These are phyloP conservation scores for Netelia melanura DNA, from an alignment of 2,888 invertebrate species.

Conservation along the genomic window DNA sequence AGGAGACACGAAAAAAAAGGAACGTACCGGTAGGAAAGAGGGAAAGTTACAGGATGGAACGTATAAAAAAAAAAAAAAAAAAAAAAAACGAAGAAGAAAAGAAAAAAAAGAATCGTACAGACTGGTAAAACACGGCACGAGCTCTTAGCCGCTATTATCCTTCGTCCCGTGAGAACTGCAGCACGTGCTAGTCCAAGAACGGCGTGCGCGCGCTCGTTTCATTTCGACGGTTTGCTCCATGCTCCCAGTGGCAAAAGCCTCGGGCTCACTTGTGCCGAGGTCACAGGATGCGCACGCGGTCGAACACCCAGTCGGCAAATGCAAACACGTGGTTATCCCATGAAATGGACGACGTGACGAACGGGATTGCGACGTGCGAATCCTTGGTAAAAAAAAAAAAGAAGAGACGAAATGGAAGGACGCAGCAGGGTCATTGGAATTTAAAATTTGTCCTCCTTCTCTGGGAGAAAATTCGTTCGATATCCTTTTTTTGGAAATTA, in stretches of 20 bases:
- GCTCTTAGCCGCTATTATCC: constrained; percentile 54
- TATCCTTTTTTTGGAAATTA: too few species aligned
- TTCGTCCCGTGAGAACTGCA: constrained; percentile 70
- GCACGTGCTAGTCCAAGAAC: constrained; percentile 69
- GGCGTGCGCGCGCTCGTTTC: constrained; percentile 45
- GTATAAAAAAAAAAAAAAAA: constrained; percentile 7
- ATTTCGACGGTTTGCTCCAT: constrained; percentile 21
- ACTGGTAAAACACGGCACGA: constrained; percentile 64
- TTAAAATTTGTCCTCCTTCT: too few species aligned
- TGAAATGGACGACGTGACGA: constrained; percentile 16
- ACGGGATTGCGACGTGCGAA: neutral
- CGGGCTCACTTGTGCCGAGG: constrained; percentile 21
- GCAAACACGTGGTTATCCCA: constrained; percentile 43
- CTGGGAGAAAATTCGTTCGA: too few species aligned
- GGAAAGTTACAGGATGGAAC: constrained; percentile 7
- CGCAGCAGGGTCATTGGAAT: too few species aligned
- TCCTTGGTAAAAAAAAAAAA: neutral
- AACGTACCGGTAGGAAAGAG: constrained; percentile 1
- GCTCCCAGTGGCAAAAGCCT: neutral
- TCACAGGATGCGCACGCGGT: constrained; percentile 41
- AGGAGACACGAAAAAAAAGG: too few species aligned
- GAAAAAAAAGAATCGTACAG: constrained; percentile 46
- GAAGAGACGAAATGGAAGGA: neutral
- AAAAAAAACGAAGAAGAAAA: constrained; percentile 11
- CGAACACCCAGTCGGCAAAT: constrained; percentile 14